Conservation (phyloP, 2,113 vertebrate species). For the Ascaphus truei region DNA sequence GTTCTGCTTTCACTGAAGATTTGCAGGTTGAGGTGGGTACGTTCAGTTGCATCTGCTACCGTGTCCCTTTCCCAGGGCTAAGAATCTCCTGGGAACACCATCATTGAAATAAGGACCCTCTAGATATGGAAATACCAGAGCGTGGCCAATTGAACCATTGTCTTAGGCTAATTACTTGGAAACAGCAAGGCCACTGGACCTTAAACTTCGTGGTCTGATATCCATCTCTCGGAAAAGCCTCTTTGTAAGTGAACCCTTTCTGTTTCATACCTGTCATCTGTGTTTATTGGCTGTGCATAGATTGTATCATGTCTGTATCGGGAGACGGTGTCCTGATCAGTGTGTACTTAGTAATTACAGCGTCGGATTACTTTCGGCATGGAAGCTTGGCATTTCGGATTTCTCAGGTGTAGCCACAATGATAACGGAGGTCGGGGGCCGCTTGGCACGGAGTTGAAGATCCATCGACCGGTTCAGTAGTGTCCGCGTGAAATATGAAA, state of each 20-base stretch:
- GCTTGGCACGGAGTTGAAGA: too few relatives aligned
- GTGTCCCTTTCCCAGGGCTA: slow-evolving; percentile 17
- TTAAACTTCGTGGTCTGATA: not conserved
- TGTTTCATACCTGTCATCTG: not conserved
- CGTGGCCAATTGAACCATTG: not conserved
- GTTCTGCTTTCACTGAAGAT: slow-evolving; percentile 21
- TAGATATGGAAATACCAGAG: slow-evolving; percentile 11
- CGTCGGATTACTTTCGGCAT: too few relatives aligned
- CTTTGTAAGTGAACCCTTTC: too few relatives aligned
- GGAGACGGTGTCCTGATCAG: too few relatives aligned
- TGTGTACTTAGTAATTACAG: too few relatives aligned
- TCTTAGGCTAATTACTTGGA: slow-evolving; percentile 26
- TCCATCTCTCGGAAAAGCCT: not conserved
- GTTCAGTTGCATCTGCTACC: not conserved
- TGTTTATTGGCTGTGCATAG: not conserved
- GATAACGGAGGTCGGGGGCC: too few relatives aligned
- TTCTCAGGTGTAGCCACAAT: too few relatives aligned
- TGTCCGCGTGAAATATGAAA: too few relatives aligned
- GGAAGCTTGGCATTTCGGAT: too few relatives aligned
- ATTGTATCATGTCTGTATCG: too few relatives aligned
- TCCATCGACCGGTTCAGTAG: too few relatives aligned
- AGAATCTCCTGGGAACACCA: not conserved
- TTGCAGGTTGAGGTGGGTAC: not conserved
- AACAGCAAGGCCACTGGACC: not conserved
- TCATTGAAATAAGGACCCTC: slow-evolving; percentile 4